These are phyloP conservation scores for Cephus pygmeus DNA, from an alignment of 2,888 invertebrate genomes.

Conservation along the genomic window DNA sequence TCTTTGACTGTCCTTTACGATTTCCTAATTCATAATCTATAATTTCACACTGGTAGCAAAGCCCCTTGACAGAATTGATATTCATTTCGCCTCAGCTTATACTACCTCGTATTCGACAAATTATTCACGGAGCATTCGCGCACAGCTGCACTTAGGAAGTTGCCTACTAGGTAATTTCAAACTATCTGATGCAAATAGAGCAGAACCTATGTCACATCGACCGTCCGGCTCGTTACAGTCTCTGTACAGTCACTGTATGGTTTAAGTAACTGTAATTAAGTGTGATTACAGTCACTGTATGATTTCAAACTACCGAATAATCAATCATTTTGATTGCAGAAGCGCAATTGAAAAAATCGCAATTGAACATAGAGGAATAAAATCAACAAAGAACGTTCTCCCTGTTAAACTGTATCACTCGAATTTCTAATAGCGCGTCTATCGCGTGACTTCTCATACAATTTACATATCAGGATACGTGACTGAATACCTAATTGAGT, in stretches of 20 bases:
- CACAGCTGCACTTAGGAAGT: neutral
- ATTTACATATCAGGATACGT: neutral
- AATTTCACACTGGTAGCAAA: neutral
- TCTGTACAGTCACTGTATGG: neutral
- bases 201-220: neutral
- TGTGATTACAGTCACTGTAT: neutral
- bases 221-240: neutral
- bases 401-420: neutral
- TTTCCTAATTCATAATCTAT: neutral
- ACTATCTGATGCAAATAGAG: neutral
- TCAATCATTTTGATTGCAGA: neutral
- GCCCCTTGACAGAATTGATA: neutral
- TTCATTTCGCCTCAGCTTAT: neutral
- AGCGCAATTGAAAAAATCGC: neutral
- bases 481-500: neutral
- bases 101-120: neutral
- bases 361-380: neutral
- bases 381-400: neutral
- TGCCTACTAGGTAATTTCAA: neutral
- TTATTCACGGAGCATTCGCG: neutral
- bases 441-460: neutral
- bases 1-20: neutral
- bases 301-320: neutral
- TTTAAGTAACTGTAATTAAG: no score
- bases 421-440: neutral